These are phyloP conservation scores for Notodonta dromedarius DNA, from an alignment of 2,888 invertebrate genomes.

Conservation along the genomic window DNA sequence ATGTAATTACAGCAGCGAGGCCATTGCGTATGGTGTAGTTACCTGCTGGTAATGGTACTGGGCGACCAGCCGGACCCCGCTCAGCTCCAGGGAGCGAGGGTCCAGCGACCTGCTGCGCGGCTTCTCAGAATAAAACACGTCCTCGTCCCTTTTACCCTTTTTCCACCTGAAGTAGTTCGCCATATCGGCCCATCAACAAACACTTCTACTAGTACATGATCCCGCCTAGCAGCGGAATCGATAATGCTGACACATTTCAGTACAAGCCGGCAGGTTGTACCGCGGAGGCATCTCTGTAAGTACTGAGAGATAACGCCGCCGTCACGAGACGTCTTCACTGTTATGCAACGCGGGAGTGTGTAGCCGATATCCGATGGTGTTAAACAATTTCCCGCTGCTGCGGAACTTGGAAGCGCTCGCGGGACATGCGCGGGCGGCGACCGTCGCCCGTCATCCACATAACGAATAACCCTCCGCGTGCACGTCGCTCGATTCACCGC, in stretches of 20 bases:
- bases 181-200: conserved; percentile 63
- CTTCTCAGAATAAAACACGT: conserved; percentile 83
- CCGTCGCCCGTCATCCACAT: conserved; percentile 10
- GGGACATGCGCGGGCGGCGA: conserved; percentile 32
- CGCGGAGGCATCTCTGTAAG: conserved; percentile 71
- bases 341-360: conserved; percentile 65
- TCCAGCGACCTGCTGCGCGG: conserved; percentile 90
- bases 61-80: conserved; percentile 86
- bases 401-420: conserved; percentile 49
- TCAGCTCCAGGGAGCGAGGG: conserved; percentile 87
- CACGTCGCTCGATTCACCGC: conserved; percentile 8
- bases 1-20: conserved; percentile 2
- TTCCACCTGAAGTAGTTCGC: conserved; percentile 89
- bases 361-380: conserved; percentile 49
- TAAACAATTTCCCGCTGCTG: conserved; percentile 41
- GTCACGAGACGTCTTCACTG: conserved; percentile 72
- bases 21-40: conserved; percentile 30
- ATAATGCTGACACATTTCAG: conserved; percentile 44
- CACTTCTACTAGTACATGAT: conserved; percentile 40
- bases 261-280: conserved; percentile 52
- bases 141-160: conserved; percentile 85
- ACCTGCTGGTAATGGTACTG: conserved; percentile 71
- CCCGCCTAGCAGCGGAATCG: conserved; percentile 24
- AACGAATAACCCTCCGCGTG: conserved; percentile 11
- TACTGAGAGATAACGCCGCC: conserved; percentile 74